phyloP scores from a whole-genome alignment of 2,113 vertebrate genomes.

The Lutjanus erythropterus region DNA sequence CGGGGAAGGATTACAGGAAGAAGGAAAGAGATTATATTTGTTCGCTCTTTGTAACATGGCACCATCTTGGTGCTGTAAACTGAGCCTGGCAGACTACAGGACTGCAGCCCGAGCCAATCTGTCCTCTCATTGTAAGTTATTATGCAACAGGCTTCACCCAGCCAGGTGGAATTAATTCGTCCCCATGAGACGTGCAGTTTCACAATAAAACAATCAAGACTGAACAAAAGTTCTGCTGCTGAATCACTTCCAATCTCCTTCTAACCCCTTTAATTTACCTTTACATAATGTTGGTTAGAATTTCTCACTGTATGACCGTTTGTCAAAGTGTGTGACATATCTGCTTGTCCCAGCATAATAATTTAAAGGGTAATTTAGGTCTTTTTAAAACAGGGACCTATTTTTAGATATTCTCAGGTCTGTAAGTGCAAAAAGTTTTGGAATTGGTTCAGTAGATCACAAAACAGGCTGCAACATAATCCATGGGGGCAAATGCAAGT shows the following conservation, averaged over 20 bases:
- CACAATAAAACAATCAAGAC: conserved; percentile 35
- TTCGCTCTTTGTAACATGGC: neutral
- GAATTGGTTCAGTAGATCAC: too few species aligned
- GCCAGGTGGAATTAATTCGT: conserved; percentile 51
- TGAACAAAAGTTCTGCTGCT: neutral
- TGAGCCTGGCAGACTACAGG: neutral
- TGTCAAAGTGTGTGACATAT: neutral
- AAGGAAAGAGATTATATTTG: conserved; percentile 4
- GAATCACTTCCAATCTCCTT: conserved; percentile 20
- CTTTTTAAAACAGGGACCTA: too few species aligned
- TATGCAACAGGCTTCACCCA: conserved; percentile 55
- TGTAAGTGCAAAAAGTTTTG: too few species aligned
- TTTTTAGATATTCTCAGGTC: too few species aligned
- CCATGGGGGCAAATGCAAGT: too few species aligned
- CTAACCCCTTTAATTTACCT: neutral
- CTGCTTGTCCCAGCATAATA: neutral
- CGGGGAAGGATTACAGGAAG: neutral
- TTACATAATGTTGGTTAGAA: neutral
- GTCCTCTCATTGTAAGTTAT: conserved; percentile 26
- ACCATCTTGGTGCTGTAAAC: neutral
- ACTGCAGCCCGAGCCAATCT: neutral
- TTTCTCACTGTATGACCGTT: neutral
- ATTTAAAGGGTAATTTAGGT: neutral
- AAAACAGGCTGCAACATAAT: too few species aligned
- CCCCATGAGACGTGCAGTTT: conserved; percentile 32